These are phyloP conservation scores for Sitobion miscanthi DNA, from an alignment of 1,140 invertebrate species.

Conservation along the genomic window DNA sequence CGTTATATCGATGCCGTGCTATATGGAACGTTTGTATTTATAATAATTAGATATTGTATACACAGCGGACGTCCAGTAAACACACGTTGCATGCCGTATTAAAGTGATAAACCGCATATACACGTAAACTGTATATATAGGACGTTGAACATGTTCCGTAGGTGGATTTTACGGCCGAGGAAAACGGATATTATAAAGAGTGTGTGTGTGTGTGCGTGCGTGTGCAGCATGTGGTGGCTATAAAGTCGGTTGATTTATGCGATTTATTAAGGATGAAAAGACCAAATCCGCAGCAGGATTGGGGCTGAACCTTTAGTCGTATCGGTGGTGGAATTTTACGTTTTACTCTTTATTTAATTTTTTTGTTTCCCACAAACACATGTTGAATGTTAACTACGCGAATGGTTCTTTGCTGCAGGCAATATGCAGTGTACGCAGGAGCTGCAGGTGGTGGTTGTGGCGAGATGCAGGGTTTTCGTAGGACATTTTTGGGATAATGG, in stretches of 20 bases:
- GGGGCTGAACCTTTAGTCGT: neutral
- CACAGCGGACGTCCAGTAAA: neutral
- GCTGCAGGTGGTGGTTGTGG: neutral
- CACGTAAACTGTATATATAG: neutral
- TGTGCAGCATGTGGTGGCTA: conserved; percentile 19
- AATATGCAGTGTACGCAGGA: neutral
- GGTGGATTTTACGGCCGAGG: neutral
- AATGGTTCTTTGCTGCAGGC: neutral
- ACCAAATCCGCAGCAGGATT: neutral
- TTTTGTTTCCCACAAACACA: conserved; percentile 35
- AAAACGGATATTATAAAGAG: neutral
- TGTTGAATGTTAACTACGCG: conserved; percentile 19
- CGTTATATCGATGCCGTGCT: neutral
- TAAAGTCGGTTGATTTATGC: conserved; percentile 21
- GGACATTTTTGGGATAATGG: neutral
- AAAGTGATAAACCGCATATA: conserved; percentile 2
- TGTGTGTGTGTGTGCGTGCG: neutral
- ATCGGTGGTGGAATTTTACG: neutral
- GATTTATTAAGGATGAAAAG: conserved; percentile 17
- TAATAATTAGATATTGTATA: conserved; percentile 6
- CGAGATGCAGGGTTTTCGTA: neutral
- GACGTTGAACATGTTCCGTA: neutral
- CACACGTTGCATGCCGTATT: neutral
- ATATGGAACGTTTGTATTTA: neutral
- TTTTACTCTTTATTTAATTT: conserved; percentile 8